These are phyloP conservation scores for Talpa occidentalis DNA, from an alignment of 2,113 vertebrate species.

Conservation along the genomic window DNA sequence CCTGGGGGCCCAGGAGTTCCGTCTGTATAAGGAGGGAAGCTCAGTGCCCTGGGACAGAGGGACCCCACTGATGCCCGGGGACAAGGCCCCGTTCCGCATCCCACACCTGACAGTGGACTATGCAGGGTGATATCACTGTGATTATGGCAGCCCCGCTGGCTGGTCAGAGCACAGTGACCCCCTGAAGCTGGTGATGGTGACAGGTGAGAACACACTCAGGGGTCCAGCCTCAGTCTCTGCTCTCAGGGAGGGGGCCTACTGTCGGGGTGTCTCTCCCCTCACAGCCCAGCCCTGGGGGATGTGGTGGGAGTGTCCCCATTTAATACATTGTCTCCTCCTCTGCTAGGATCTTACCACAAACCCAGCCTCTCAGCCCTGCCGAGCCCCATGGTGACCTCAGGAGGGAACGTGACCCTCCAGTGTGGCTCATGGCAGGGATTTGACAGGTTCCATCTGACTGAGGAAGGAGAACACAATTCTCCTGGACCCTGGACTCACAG, in stretches of 20 bases:
- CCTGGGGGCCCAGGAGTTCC: fast-evolving
- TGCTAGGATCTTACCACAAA: fast-evolving
- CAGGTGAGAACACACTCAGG: background rate
- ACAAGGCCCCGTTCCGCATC: background rate
- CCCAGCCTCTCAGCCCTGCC: background rate
- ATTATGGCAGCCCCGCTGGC: background rate
- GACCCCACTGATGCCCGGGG: fast-evolving
- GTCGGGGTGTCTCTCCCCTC: background rate
- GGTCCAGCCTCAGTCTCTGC: background rate
- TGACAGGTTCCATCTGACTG: fast-evolving
- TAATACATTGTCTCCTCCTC: fast-evolving
- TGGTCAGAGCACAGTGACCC: background rate
- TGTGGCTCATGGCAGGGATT: fast-evolving
- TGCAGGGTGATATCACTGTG: too few species aligned
- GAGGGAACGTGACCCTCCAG: background rate
- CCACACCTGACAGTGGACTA: fast-evolving
- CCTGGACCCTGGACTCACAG: background rate
- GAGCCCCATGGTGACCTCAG: background rate
- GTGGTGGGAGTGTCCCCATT: fast-evolving
- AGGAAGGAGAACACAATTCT: background rate
- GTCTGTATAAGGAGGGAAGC: fast-evolving
- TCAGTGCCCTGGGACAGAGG: fast-evolving
- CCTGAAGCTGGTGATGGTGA: background rate
- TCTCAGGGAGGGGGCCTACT: too few species aligned
- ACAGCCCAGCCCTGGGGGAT: background rate